These are phyloP conservation scores for Meloidogyne floridensis DNA, from an alignment of 1,140 invertebrate species.

Conservation along the genomic window DNA sequence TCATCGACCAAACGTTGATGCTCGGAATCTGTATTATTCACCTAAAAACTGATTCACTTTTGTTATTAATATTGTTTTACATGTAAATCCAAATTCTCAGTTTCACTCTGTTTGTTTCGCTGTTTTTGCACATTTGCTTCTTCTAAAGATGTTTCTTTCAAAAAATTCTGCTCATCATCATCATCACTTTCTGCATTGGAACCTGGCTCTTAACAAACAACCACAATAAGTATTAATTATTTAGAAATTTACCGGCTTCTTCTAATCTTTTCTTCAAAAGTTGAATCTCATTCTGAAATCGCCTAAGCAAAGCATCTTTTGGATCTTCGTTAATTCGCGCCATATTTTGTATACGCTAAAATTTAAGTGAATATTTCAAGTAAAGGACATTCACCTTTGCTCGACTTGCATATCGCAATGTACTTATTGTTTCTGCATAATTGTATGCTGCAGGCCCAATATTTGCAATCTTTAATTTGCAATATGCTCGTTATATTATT, in stretches of 20 bases:
- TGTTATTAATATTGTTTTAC: conserved; percentile 11
- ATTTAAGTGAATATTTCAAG: conserved; percentile 73
- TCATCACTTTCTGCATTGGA: conserved; percentile 62
- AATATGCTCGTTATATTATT: neutral
- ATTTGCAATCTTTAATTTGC: conserved; percentile 77
- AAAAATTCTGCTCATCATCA: conserved; percentile 53
- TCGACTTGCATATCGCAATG: conserved; percentile 81
- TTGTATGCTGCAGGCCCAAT: conserved; percentile 92
- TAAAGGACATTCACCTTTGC: neutral
- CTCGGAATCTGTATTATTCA: conserved; percentile 47
- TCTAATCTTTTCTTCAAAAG: conserved; percentile 82
- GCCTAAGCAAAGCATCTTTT: conserved; percentile 89
- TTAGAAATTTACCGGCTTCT: conserved; percentile 50
- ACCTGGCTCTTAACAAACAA: conserved; percentile 36
- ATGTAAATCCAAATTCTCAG: conserved; percentile 19
- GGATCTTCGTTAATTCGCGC: conserved; percentile 96
- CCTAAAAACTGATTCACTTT: neutral
- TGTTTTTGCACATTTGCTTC: conserved; percentile 39
- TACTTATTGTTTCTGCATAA: conserved; percentile 95
- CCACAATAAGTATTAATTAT: neutral
- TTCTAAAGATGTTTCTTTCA: conserved; percentile 32
- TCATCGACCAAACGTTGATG: conserved; percentile 49
- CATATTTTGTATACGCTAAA: conserved; percentile 95
- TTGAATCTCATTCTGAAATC: conserved; percentile 95
- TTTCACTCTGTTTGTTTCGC: conserved; percentile 28